Base-by-base conservation (phyloP, 2,888 invertebrate genomes). In the Athripsodes cinereus region DNA sequence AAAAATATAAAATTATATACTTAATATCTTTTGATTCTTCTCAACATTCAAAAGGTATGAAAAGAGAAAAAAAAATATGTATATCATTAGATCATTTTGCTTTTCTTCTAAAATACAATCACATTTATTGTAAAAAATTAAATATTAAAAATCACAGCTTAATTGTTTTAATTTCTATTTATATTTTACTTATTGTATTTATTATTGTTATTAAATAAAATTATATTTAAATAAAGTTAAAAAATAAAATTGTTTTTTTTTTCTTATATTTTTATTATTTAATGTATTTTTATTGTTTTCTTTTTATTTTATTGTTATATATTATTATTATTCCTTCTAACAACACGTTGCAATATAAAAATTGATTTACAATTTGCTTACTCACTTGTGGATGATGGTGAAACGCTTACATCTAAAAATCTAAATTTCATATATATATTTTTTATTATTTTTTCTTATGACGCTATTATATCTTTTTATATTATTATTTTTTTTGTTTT, bases 351-450 rank as follows among this genome's bases (percentile, higher is more conserved):
- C 63, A 61, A 59, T 59, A 63, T 59, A 40, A 40, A 40, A 40
- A 50, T 61, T 62, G 35, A 58, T 63, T 60, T 56, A 49, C 51
- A 58, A 44, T 40, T 57, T 58, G 63, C 63, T 63, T 63, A 60
- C 63, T 63, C 63, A 60, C 62, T 63, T 63, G 60, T 63, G 63
- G 63, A 63, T 62, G 58, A 52, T 63, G 63, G 63, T 59, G 61
- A 57, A 59, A 48, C 60, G 57, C 57, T 52, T 57, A 52, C 57
- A 31, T 34, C 19, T 46, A 51, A 55, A 50, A 50, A 49, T 56
- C 44, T 35, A 22, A 22, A 56, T 51, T 40, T 40, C 20, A n/a
- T 47, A 22, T 49, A 21, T 16, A 31, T 19, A 22, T 54, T 54
- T 53, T 46, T 54, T 22, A 26, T 46, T 54, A 11, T 46, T 19